Evolutionary conservation across 1,140 invertebrate species (phyloP).

Genomic region (Papilio helenus): DNA sequence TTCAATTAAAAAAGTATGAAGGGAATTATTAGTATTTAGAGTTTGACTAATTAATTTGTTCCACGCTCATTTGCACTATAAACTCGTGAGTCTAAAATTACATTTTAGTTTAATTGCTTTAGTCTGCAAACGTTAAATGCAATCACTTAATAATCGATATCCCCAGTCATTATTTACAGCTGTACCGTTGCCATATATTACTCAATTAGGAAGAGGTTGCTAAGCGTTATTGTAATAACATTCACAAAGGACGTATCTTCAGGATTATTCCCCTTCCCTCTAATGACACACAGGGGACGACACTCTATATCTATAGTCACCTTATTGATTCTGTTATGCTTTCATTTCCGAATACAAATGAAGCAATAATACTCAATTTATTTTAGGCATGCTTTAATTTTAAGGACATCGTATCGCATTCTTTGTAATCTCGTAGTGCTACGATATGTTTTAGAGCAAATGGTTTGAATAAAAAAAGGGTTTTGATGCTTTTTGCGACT

Average conservation of each 20-base stretch:
- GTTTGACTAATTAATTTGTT: too few species aligned
- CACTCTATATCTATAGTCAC: not conserved
- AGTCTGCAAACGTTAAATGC: not conserved
- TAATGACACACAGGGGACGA: conserved; percentile 20
- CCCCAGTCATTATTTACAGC: not conserved
- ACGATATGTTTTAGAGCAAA: too few species aligned
- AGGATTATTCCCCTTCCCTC: conserved; percentile 19
- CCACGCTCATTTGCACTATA: not conserved
- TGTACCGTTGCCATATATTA: not conserved
- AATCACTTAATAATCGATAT: conserved; percentile 8
- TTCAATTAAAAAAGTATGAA: too few species aligned
- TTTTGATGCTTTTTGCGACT: too few species aligned
- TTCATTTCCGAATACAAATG: not conserved
- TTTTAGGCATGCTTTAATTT: not conserved
- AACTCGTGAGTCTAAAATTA: not conserved
- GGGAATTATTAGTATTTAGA: too few species aligned
- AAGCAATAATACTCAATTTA: not conserved
- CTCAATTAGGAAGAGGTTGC: conserved; percentile 16
- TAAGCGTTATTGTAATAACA: conserved; percentile 16
- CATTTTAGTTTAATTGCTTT: not conserved
- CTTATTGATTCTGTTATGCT: not conserved
- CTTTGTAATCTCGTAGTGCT: too few species aligned
- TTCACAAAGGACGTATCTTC: conserved; percentile 25
- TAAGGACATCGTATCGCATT: too few species aligned
- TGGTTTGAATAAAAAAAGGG: too few species aligned